Base-by-base conservation (phyloP, 2,113 vertebrate species). In the Pristiophorus japonicus region DNA sequence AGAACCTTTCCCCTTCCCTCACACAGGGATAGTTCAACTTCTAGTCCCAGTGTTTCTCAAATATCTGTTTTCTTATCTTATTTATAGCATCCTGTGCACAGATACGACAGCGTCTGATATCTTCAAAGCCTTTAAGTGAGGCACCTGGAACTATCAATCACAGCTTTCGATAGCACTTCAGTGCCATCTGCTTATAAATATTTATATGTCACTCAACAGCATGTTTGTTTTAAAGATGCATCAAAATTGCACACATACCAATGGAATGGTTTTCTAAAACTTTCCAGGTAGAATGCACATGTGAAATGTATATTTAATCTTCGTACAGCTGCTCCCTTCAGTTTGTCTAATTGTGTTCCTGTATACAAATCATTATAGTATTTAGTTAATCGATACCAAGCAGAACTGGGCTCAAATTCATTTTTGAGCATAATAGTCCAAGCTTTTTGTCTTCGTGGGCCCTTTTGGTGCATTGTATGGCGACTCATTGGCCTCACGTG, bases 151-250 rank as follows among this genome's bases (percentile, higher is more conserved):
- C 93, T 47, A 94, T 94, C 93, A 94, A 70, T 94, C 93, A 94
- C 66, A 45, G 42, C 42, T 94, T 94, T 70, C 51, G 93, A 70
- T 47, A 73, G 45, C 93, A 45, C 65, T 70, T 94, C 38, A 94
- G 2, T 63, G 59, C 34, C 59, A 92, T 10, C 93, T 51, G 93
- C 93, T 94, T 94, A 94, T 70, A 94, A 94, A 94, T 70, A 67
- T 94, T 94, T 94, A 94, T 94, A 55, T 92, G 65, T 70, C 65
- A 51, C 42, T 94, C 65, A 30, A 67, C 45, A 51, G 66, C 42
- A 30, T 70, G 92, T 94, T 94, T 94, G 66, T 94, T 94, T 94
- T 70, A 94, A 94, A 51, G 42, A 27, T 47, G 65, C 93, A 70
- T 94, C 38, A 94, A 30, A 67, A 94, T 67, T 24, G 42, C 42